Conservation (phyloP, 2,797 vertebrate species). For the Pseudomugil tenellus region DNA sequence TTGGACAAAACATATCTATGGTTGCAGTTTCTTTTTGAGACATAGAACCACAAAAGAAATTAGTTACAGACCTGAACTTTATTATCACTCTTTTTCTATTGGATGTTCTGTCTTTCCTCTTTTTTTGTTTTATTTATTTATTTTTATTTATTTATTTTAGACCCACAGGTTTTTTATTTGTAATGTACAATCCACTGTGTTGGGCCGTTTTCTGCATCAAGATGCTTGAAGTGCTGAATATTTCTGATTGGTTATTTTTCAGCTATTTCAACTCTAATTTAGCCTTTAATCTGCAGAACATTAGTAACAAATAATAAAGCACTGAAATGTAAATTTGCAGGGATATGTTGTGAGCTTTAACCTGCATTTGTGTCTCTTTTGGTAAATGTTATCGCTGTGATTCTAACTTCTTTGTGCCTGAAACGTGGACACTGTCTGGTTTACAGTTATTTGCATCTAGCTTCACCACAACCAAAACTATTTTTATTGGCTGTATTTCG, state of each 20-base stretch:
- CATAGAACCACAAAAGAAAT: no score
- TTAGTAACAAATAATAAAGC: neutral
- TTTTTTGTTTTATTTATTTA: no score
- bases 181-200: no score
- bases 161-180: no score
- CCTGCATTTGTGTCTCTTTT: neutral
- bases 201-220: no score
- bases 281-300: neutral
- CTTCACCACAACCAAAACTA: neutral
- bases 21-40: no score
- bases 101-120: no score
- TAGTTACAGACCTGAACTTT: no score
- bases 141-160: no score
- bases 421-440: conserved; percentile 4
- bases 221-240: neutral
- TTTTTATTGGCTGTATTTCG: conserved; percentile 11
- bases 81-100: no score
- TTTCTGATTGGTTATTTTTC: neutral
- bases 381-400: neutral
- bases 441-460: neutral
- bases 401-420: neutral
- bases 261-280: neutral
- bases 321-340: neutral
- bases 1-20: no score
- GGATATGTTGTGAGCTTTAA: neutral